Conservation (phyloP, 2,888 invertebrate genomes). For the Dascillus cervinus region DNA sequence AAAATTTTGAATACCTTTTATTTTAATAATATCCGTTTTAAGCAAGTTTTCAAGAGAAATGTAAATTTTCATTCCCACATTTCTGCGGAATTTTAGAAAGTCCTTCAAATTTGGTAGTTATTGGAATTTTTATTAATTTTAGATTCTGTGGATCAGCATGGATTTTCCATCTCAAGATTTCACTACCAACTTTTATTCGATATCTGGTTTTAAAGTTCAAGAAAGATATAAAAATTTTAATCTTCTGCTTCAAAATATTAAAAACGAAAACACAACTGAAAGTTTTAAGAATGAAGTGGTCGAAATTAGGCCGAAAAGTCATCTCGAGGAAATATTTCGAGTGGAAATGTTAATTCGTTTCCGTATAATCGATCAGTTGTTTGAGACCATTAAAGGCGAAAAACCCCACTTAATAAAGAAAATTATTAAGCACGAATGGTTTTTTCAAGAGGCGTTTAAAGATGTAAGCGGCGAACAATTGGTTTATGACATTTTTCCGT, state of each 20-base stretch:
- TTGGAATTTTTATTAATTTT: too few relatives aligned
- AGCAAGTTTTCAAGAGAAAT: too few relatives aligned
- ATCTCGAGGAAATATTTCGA: constrained; percentile 13
- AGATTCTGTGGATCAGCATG: too few relatives aligned
- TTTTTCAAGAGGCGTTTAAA: constrained; percentile 5
- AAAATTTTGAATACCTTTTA: too few relatives aligned
- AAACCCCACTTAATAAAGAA: constrained; percentile 10
- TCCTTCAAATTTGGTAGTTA: too few relatives aligned
- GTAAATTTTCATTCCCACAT: too few relatives aligned
- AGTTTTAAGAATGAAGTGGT: constrained; percentile 5
- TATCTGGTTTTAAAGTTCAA: constrained; percentile 5
- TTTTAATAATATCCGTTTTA: too few relatives aligned
- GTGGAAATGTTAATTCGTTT: constrained; percentile 10
- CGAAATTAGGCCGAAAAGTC: constrained; percentile 7
- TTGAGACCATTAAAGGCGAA: constrained; percentile 9
- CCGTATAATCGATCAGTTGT: constrained; percentile 6
- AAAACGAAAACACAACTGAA: constrained; percentile 1
- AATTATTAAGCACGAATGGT: constrained; percentile 14
- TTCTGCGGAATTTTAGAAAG: too few relatives aligned
- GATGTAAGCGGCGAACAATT: constrained; percentile 5
- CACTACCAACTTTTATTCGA: constrained; percentile 3
- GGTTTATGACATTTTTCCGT: constrained; percentile 4
- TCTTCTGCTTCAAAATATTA: constrained; percentile 5
- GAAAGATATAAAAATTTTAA: constrained; percentile 10
- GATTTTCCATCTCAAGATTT: constrained; percentile 5